Evolutionary conservation across 2,113 vertebrate genomes (phyloP).

Genomic region (Pan paniscus): DNA sequence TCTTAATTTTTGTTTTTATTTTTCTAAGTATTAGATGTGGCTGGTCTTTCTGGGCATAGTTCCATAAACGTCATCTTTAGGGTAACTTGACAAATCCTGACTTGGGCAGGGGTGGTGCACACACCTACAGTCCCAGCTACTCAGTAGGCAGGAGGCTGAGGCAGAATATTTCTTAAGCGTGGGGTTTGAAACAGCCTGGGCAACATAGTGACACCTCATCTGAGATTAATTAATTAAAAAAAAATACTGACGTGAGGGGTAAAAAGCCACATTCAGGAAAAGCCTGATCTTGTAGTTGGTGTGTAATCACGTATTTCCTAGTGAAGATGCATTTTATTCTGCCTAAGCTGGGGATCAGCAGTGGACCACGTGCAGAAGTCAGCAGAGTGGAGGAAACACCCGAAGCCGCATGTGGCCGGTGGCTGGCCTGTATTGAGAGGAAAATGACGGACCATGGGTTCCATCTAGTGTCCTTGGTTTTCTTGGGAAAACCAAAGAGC

Average conservation of each 20-base stretch:
- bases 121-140: too few species aligned
- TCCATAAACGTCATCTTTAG: background rate
- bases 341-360: background rate
- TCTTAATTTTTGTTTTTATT: background rate
- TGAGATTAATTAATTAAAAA: too few species aligned
- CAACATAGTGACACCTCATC: too few species aligned
- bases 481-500: background rate
- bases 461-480: background rate
- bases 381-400: background rate
- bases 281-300: background rate
- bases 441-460: background rate
- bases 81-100: background rate
- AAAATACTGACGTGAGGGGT: background rate
- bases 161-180: too few species aligned
- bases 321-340: background rate
- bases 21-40: background rate
- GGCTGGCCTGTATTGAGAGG: background rate
- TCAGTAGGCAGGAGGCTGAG: too few species aligned
- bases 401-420: accelerated
- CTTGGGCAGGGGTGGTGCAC: too few species aligned
- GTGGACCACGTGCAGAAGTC: background rate
- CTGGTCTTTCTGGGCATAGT: background rate
- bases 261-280: background rate
- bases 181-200: too few species aligned
- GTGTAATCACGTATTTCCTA: background rate